Base-by-base conservation (phyloP, 2,797 vertebrate genomes). In the Hippoglossus hippoglossus region DNA sequence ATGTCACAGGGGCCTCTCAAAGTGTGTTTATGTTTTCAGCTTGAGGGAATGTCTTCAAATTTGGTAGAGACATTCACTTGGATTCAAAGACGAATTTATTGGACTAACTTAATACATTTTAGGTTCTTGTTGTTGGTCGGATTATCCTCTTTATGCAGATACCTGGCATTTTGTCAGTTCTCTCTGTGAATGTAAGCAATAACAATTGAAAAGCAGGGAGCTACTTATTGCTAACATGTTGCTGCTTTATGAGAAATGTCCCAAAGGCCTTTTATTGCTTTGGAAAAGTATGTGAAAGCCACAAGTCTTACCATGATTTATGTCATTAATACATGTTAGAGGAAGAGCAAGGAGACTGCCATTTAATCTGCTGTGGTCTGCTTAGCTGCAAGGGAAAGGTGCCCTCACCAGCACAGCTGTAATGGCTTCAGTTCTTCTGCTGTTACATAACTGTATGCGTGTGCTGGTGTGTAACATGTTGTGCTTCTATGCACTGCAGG, bases 371-470 rank as follows among this genome's bases (percentile, higher is more conserved):
- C 62, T 65, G 57, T 26, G 5, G 44, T 19, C 44, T 46, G 44
- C 34, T 36, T 6, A 36, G 60, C 66, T 21, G 36, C 16, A n/a
- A 52, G 22, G 24, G 36, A 21, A 24, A 3, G n/a, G 31, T 61
- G 57, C 25, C 75, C 39, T 60, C 10, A 58, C 46, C 60, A 68
- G 59, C 69, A 34, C 31, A 34, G 71, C 70, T 56, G 34, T 57
- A 39, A 55, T 36, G 58, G 51, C 65, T 74, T 13, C 60, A 51
- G 50, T 39, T 41, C 22, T 67, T 22, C 28, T 67, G 63, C 60
- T 68, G 41, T 92, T 89, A 86, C 53, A 39, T 80, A 90, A 90
- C 76, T 3, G 34, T 22, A 56, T 61, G 51, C 73, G 55, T 54
- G 53, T 49, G 63, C 54, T 64, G 19, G 50, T 71, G 49, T 60